Evolutionary conservation across 2,888 invertebrate genomes (phyloP).

Genomic region (Amiota minor): DNA sequence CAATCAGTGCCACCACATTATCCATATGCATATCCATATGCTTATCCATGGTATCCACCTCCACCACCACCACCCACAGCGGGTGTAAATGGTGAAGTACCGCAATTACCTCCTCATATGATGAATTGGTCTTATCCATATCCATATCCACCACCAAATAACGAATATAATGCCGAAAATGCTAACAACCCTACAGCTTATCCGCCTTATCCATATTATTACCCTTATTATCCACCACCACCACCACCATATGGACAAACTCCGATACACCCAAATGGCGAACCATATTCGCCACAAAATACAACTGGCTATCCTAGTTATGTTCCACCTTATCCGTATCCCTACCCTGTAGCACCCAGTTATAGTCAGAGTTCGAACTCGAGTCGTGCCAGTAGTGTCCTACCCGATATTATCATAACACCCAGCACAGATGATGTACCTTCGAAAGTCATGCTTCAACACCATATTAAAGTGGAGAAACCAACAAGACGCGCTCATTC

Average conservation of each 20-base stretch:
- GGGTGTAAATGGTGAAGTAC: conserved; percentile 28
- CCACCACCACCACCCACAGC: conserved; percentile 44
- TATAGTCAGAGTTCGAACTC: conserved; percentile 58
- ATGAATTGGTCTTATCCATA: conserved; percentile 64
- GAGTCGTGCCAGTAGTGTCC: conserved; percentile 64
- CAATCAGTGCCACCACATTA: conserved; percentile 61
- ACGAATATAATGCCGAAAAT: neutral
- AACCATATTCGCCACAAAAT: conserved; percentile 51
- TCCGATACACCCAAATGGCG: conserved; percentile 32
- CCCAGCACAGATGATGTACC: conserved; percentile 69
- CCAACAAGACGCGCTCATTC: conserved; percentile 55
- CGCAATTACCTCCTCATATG: conserved; percentile 33
- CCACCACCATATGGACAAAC: conserved; percentile 52
- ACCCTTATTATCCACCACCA: conserved; percentile 61
- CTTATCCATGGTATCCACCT: conserved; percentile 69
- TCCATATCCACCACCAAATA: conserved; percentile 61
- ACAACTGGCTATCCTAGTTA: conserved; percentile 50
- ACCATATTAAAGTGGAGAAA: conserved; percentile 60
- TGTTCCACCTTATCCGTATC: conserved; percentile 55
- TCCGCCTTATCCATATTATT: conserved; percentile 64
- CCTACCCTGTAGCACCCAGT: conserved; percentile 61
- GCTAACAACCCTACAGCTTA: conserved; percentile 38
- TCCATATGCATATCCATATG: conserved; percentile 66
- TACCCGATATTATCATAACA: conserved; percentile 71
- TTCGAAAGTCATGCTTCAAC: conserved; percentile 62